Evolutionary conservation across 2,797 vertebrate genomes (phyloP).

Genomic region (Scolopax rusticola): DNA sequence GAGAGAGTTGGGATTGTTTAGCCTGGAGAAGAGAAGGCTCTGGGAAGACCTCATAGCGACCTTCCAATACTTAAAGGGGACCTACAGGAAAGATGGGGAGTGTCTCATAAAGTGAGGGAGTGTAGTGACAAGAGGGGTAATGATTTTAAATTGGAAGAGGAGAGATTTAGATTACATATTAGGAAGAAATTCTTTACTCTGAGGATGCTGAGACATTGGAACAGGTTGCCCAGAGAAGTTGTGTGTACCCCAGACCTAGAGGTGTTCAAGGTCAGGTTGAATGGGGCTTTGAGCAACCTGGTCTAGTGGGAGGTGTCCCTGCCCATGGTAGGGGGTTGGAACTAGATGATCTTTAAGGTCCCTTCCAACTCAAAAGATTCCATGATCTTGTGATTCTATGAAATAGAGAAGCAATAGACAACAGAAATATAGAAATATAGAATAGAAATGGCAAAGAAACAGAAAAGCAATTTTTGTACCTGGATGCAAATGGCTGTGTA

Average conservation of each 20-base stretch:
- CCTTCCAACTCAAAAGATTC: background rate
- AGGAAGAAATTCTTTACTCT: background rate
- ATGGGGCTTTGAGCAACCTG: background rate
- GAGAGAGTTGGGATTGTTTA: background rate
- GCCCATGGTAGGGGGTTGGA: background rate
- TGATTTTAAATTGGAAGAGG: background rate
- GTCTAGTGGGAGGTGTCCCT: background rate
- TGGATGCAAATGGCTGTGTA: background rate
- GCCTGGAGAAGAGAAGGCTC: background rate
- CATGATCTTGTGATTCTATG: background rate
- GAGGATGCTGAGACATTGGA: background rate
- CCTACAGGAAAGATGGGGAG: background rate
- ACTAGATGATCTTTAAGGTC: background rate
- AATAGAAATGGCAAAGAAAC: background rate
- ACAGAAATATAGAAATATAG: background rate
- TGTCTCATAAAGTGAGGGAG: background rate
- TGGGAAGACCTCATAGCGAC: background rate
- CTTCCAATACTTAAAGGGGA: background rate
- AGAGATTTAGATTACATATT: background rate
- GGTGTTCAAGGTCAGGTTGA: background rate
- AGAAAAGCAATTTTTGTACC: background rate
- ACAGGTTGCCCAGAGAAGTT: background rate
- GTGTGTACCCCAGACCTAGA: background rate
- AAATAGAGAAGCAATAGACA: background rate
- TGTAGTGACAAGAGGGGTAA: background rate